phyloP scores from a whole-genome alignment of 2,888 invertebrate genomes.

The Athetis lepigone region DNA sequence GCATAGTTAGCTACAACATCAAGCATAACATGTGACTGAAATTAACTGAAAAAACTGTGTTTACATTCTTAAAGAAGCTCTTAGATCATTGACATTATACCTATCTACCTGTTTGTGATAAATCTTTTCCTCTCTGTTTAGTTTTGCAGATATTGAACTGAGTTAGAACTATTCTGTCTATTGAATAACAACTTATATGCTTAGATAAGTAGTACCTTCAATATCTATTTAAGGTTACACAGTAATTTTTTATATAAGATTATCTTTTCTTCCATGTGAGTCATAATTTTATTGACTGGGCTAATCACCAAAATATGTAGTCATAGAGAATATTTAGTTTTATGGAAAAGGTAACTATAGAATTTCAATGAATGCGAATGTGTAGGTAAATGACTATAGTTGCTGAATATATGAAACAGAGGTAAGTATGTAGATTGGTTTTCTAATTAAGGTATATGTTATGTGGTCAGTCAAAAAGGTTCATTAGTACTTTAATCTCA shows the following conservation, averaged over 20 bases:
- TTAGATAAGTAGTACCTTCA: not conserved
- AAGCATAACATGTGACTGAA: conserved; percentile 27
- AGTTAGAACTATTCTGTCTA: conserved; percentile 19
- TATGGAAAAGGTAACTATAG: not conserved
- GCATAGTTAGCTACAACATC: conserved; percentile 7
- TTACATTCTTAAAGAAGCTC: conserved; percentile 53
- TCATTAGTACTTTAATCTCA: not conserved
- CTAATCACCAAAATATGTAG: conserved; percentile 29
- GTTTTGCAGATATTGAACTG: conserved; percentile 2
- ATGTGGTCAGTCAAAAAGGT: conserved; percentile 1
- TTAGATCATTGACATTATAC: conserved; percentile 55
- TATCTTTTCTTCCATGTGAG: conserved; percentile 14
- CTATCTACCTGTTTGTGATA: conserved; percentile 4
- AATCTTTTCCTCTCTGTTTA: conserved; percentile 31
- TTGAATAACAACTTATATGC: not conserved
- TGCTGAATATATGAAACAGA: not conserved
- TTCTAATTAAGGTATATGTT: not conserved
- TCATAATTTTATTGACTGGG: conserved; percentile 27
- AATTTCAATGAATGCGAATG: not conserved
- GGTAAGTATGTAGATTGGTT: not conserved
- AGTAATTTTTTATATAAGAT: conserved; percentile 17
- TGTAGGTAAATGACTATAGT: conserved; percentile 16
- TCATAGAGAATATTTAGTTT: conserved; percentile 23
- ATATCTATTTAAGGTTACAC: conserved; percentile 35
- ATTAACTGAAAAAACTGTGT: conserved; percentile 49